Percentiles rank a stretch among this genome's conserved stretches.
Conservation (phyloP, 2,113 vertebrate genomes). For the Tamias sibiricus region DNA sequence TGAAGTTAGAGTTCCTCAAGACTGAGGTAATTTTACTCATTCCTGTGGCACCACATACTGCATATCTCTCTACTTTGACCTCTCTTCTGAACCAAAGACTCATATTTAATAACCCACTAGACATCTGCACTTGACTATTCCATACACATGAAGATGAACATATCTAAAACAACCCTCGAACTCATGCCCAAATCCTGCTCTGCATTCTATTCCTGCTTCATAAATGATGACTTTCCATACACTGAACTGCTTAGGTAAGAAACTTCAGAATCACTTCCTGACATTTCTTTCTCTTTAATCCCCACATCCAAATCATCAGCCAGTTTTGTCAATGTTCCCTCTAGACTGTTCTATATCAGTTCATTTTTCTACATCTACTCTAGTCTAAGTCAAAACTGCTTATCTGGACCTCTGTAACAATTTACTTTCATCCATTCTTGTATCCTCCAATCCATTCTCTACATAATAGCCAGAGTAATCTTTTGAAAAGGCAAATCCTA, state of each 20-base stretch:
- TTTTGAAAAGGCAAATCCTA: constrained; percentile 53
- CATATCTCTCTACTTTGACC: not conserved
- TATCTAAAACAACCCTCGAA: not conserved
- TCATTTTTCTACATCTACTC: not conserved
- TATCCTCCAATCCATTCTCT: not conserved
- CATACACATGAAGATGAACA: not conserved
- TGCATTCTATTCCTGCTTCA: not conserved
- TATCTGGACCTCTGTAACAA: not conserved
- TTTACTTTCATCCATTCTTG: not conserved
- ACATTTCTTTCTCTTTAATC: not conserved
- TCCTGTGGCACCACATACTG: not conserved
- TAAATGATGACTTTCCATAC: not conserved
- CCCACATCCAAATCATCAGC: not conserved
- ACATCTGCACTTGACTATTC: constrained; percentile 29
- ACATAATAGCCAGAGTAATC: not conserved
- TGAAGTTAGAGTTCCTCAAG: not conserved
- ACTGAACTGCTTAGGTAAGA: not conserved
- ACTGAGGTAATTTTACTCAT: not conserved
- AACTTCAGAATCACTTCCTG: not conserved
- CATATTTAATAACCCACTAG: not conserved
- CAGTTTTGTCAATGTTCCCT: not conserved
- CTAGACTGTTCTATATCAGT: not conserved
- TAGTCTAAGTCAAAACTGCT: not conserved
- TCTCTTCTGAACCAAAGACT: constrained; percentile 10
- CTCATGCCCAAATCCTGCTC: not conserved